Percentiles rank a stretch among this genome's conserved stretches.
These are phyloP conservation scores for Tragelaphus eurycerus DNA, from an alignment of 2,797 vertebrate genomes.

Conservation along the genomic window DNA sequence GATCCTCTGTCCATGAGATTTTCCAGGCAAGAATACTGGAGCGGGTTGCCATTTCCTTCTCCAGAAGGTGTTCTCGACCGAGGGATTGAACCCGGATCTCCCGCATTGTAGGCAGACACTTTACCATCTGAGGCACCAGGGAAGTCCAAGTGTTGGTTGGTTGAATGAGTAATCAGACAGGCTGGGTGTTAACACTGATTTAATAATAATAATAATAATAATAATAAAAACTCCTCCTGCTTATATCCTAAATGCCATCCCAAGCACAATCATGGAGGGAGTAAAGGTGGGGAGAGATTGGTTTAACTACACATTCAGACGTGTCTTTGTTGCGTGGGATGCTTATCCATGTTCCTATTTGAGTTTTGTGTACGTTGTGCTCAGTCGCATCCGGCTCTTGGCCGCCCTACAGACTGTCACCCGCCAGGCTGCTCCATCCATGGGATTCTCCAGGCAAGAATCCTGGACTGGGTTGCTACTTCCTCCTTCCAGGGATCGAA, in stretches of 20 bases:
- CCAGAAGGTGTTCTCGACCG: background rate
- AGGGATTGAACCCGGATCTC: background rate
- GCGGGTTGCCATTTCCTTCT: background rate
- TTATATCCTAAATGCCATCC: background rate
- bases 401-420: background rate
- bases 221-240: background rate
- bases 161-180: rapidly evolving
- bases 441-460: background rate
- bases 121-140: background rate
- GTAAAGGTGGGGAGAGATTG: background rate
- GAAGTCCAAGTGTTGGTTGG: background rate
- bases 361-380: background rate
- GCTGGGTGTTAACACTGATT: background rate
- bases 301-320: background rate
- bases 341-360: background rate
- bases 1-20: background rate
- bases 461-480: background rate
- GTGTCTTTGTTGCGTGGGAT: background rate
- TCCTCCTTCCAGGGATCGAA: background rate
- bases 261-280: background rate
- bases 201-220: no score
- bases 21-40: background rate
- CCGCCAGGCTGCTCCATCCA: background rate
- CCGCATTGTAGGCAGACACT: rapidly evolving
- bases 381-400: rapidly evolving